Base-by-base conservation (phyloP, 2,113 vertebrate species). In the Bambusicola thoracicus region DNA sequence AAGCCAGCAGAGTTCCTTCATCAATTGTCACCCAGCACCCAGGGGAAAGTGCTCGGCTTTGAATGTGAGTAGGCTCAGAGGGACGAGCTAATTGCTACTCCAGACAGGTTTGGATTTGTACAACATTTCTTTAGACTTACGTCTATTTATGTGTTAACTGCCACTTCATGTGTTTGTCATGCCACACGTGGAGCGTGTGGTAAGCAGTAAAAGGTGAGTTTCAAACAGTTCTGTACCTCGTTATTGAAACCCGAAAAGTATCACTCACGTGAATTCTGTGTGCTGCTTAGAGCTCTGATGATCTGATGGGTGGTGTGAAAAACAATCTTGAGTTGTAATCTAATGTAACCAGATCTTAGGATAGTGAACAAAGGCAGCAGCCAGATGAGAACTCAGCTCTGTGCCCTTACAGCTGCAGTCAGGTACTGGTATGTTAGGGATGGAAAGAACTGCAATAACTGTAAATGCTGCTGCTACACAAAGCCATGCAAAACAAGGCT, bases 1-100 rank as follows among this genome's bases (percentile, higher is more conserved):
- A 87, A 98, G 98, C 8, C 62, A 58, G 77, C 74, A 68, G 30
- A 87, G 43, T 11, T 65, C 48, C 62, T 61, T 30, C 19, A 51
- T 85, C 41, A 19, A 0, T 34, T 68, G 30, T 44, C 41, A 41
- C 48, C 55, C 59, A 51, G 17, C 21, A 40, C n/a, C 7, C 0
- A 16, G 61, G 58, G 46, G 55, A 67, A 16, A 74, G 34, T 5
- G 4, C 24, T 68, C 19, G 4, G 13, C 15, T 49, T 61, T 25
- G 32, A 21, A 19, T 21, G 21, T 0, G 4, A 72, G 22, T 51
- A 56, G 51, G 63, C 46, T 84, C 53, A 8, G 29, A 3, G 48
- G 46, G 22, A 84, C 17, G 8, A n/a, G 36, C 13, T 67, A 1
- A 19, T 66, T 6, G 17, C 53, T 81, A 1, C 53, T 79, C 27